Base-by-base conservation (phyloP, 2,113 vertebrate genomes). In the Cyprinodon brontotheroides region DNA sequence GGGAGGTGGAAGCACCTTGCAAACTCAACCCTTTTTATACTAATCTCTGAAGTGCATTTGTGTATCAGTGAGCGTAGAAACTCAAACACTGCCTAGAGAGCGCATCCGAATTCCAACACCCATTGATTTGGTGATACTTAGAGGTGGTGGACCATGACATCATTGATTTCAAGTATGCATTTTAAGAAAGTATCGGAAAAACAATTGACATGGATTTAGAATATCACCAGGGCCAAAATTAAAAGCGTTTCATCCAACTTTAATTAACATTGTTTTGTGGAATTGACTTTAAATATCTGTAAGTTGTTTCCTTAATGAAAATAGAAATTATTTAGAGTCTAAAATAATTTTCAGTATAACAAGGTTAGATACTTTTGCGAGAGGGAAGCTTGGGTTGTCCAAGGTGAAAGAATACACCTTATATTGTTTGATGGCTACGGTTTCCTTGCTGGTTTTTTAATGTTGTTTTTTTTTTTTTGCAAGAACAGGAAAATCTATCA, bases 121-220 rank as follows among this genome's bases (percentile, higher is more conserved):
- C 29, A 86, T 88, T 80, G 79, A 89, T 88, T 84, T 65, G 22
- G 75, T 83, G 76, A 83, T 72, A 84, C 75, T 87, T 84, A 79
- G 68, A 86, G 81, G 71, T 77, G 59, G 20, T 36, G 61, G 75
- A 67, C 77, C 70, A 75, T 63, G 80, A 70, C 22, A 8, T 63
- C 62, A 86, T 87, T 68, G 83, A 86, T 81, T 73, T 22, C 72
- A 78, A 38, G 75, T 72, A 61, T 62, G 68, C 45, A 1, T 84
- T 85, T 85, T 87, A 83, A 85, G 59, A 72, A 68, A 71, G 74
- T 75, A 75, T 76, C 64, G 74, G 80, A 65, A 84, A 82, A 86
- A 87, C 71, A 82, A 81, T 84, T 0, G 68, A 88, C 47, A 2
- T 5, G 15, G 15, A 20, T 20, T 88, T 85, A 60, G 61, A 83